Evolutionary conservation across 2,888 invertebrate species (phyloP).

Genomic region (Parthenolecanium corni): DNA sequence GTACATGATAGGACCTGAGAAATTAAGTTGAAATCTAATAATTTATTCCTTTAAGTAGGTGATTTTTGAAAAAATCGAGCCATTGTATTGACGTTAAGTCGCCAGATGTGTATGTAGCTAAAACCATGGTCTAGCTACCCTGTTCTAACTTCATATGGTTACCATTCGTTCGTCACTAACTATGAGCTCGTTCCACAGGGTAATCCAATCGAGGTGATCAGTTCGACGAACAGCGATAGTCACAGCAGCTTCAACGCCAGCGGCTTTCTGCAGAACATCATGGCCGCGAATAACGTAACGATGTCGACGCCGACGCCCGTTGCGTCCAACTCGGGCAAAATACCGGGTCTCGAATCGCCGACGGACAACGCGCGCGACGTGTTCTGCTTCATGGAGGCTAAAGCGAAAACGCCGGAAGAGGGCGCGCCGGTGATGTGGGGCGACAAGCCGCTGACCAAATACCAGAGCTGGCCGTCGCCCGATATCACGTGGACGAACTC

Average conservation of each 20-base stretch:
- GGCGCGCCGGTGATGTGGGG: slow-evolving; percentile 4
- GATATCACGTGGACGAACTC: slow-evolving; percentile 23
- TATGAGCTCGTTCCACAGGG: too few relatives aligned
- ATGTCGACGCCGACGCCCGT: background rate
- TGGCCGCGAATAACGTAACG: slow-evolving; percentile 6
- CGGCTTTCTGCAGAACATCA: slow-evolving; percentile 24
- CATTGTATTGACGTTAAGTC: too few relatives aligned
- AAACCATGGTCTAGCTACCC: too few relatives aligned
- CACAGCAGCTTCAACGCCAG: slow-evolving; percentile 35
- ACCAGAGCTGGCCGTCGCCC: slow-evolving; percentile 24
- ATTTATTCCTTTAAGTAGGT: too few relatives aligned
- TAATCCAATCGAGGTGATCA: slow-evolving; percentile 48
- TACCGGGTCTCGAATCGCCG: slow-evolving; percentile 16
- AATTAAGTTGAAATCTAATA: too few relatives aligned
- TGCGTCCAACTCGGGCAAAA: slow-evolving; percentile 2
- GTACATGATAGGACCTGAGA: too few relatives aligned
- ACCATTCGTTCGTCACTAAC: too few relatives aligned
- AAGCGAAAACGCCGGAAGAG: background rate
- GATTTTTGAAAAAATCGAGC: too few relatives aligned
- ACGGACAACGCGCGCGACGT: slow-evolving; percentile 14
- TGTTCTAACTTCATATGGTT: too few relatives aligned
- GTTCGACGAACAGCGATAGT: slow-evolving; percentile 40
- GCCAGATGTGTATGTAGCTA: too few relatives aligned
- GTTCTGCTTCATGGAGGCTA: slow-evolving; percentile 16
- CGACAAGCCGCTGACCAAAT: slow-evolving; percentile 16